A percentile compares a stretch with the other conserved stretches of the same genome.
Conservation (phyloP, 2,797 vertebrate genomes). For the Atherinosoma microstoma region DNA sequence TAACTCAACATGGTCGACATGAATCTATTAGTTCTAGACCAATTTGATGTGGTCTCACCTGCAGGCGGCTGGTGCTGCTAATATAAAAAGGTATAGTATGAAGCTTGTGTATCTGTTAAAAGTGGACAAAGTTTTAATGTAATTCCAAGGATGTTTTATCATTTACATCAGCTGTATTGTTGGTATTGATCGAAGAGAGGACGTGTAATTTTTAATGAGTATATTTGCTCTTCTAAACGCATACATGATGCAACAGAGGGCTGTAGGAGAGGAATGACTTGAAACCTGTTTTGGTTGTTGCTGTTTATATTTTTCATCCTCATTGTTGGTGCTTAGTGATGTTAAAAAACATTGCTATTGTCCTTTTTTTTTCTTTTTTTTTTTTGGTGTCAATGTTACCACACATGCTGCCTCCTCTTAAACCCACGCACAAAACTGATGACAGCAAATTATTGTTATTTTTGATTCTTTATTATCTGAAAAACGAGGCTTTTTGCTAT, state of each 20-base stretch:
- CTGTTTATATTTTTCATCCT: slow-evolving; percentile 53
- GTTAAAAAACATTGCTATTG: slow-evolving; percentile 53
- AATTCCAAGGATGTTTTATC: slow-evolving; percentile 22
- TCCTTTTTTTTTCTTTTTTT: slow-evolving; percentile 5
- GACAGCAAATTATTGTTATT: slow-evolving; percentile 39
- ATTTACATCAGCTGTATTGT: slow-evolving; percentile 31
- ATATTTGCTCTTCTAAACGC: slow-evolving; percentile 20
- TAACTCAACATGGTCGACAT: slow-evolving; percentile 18
- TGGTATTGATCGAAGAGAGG: slow-evolving; percentile 69
- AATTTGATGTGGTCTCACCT: background rate
- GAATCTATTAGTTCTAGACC: background rate
- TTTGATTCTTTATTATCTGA: slow-evolving; percentile 22
- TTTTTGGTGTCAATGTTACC: slow-evolving; percentile 48
- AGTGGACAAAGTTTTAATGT: slow-evolving; percentile 30
- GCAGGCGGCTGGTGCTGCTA: background rate
- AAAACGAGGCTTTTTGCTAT: slow-evolving; percentile 38
- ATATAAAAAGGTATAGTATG: slow-evolving; percentile 5
- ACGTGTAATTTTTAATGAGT: slow-evolving; percentile 30
- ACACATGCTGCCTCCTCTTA: slow-evolving; percentile 63
- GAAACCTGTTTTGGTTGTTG: slow-evolving; percentile 41
- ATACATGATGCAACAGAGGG: slow-evolving; percentile 13
- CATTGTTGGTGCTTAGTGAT: slow-evolving; percentile 66
- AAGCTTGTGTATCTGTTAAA: slow-evolving; percentile 4
- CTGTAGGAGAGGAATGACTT: slow-evolving; percentile 40
- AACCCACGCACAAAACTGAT: slow-evolving; percentile 54